Base-by-base conservation (phyloP, 2,888 invertebrate genomes). In the Bugulina stolonifera region DNA sequence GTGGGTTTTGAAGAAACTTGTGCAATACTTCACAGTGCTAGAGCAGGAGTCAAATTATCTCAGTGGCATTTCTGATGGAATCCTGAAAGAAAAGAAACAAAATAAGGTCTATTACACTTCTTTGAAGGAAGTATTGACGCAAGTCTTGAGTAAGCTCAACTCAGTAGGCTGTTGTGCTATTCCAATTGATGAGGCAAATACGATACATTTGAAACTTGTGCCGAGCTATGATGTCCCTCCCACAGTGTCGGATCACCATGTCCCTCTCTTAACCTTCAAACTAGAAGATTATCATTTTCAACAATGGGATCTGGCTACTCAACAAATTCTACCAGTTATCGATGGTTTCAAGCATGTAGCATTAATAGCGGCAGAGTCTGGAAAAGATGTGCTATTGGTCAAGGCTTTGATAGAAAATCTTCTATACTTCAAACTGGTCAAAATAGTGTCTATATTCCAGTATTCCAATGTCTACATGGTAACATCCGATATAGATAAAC, bases 401-500 rank as follows among this genome's bases (percentile, higher is more conserved):
- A 96, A 96, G 84, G 92, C 93, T 0, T 94, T 94, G 83, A 89
- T 96, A 73, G 94, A 94, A 83, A 96, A 96, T 86, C 87, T 96
- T 76, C 89, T 92, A 76, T 94, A 91, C 32, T 64, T 64, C 32
- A 22, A 64, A n/a, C 64, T 64, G 10, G 27, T 64, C 32, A 70
- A 70, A 70, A 43, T 70, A 29, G 27, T 27, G 70, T 29, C 55
- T 35, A 71, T 76, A 27, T 80, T 80, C 23, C 91, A 92, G 85
- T 94, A 93, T 83, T 90, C 90, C 77, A 93, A 93, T 83, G 90
- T 92, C 79, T 94, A 93, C 83, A 90, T 91, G 74, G 89, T 90
- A 3, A 93, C 92, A 0, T 89, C 91, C 22, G 89, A 89, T 70
- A 87, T 93, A 0, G 89, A 89, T 78, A 87, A 89, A 22, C 84